These are phyloP conservation scores for Chironex yamaguchii DNA, from an alignment of 30 jellyfish, hydroid and myxozoan genomes.

Conservation along the genomic window DNA sequence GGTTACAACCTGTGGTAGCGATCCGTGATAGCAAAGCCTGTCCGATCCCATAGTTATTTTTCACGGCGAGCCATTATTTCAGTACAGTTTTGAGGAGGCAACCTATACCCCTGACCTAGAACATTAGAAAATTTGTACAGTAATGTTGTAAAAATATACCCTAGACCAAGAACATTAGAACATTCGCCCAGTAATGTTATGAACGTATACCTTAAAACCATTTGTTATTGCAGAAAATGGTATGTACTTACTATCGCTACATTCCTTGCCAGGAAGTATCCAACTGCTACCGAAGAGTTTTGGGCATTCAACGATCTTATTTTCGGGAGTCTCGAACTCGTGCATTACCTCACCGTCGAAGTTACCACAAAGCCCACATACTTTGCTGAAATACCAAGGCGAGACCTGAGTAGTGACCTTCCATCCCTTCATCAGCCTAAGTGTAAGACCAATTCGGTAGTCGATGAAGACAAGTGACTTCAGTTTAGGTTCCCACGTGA, in stretches of 20 bases:
- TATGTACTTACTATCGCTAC: slow-evolving; percentile 44
- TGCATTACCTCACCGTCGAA: slow-evolving; percentile 59
- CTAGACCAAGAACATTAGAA: no score
- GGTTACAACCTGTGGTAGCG: no score
- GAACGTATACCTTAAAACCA: no score
- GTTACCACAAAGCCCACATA: slow-evolving; percentile 86
- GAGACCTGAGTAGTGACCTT: slow-evolving; percentile 11
- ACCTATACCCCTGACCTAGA: no score
- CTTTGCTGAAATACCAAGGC: slow-evolving; percentile 67
- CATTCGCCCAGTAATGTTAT: no score
- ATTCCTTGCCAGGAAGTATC: slow-evolving; percentile 55
- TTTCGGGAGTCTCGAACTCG: slow-evolving; percentile 76
- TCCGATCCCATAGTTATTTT: no score
- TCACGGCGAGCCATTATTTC: no score
- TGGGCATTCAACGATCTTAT: slow-evolving; percentile 46
- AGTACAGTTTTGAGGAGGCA: no score
- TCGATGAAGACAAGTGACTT: slow-evolving; percentile 33
- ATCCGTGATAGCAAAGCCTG: no score
- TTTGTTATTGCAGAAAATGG: background rate
- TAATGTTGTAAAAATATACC: no score
- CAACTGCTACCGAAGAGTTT: slow-evolving; percentile 67
- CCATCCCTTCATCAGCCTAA: background rate
- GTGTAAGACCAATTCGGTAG: slow-evolving; percentile 10
- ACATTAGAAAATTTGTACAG: no score
- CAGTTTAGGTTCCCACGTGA: slow-evolving; percentile 65